Percentiles rank a stretch among this genome's conserved stretches.
phyloP scores from a whole-genome alignment of 2,888 invertebrate species.

The Tenodera sinensis region DNA sequence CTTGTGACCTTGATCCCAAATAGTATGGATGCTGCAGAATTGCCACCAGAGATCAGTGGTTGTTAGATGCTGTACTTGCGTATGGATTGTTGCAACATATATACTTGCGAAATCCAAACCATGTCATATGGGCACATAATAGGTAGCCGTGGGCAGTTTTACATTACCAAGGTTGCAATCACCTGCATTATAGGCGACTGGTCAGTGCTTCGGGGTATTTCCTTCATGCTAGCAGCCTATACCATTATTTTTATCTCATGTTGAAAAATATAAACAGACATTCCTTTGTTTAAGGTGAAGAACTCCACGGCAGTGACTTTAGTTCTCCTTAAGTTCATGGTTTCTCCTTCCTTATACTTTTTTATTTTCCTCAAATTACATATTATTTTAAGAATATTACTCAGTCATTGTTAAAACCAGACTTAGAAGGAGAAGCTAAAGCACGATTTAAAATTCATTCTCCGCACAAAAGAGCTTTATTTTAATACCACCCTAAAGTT shows the following conservation, averaged over 20 bases:
- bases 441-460: no score
- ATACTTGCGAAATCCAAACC: not conserved
- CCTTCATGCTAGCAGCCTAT: not conserved
- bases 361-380: no score
- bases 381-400: no score
- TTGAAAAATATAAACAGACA: not conserved
- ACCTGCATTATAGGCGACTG: not conserved
- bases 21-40: not conserved
- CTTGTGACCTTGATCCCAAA: not conserved
- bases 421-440: no score
- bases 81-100: not conserved
- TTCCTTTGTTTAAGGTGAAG: not conserved
- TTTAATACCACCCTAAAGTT: no score
- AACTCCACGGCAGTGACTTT: no score
- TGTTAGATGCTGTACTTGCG: not conserved
- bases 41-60: not conserved
- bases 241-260: not conserved
- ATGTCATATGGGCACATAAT: not conserved
- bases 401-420: no score
- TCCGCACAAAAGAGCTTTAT: no score
- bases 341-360: no score
- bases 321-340: no score
- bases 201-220: not conserved
- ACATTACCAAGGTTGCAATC: not conserved
- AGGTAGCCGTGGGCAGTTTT: not conserved